Conservation (phyloP, 2,113 vertebrate species). For the Erpornis zantholeuca region DNA sequence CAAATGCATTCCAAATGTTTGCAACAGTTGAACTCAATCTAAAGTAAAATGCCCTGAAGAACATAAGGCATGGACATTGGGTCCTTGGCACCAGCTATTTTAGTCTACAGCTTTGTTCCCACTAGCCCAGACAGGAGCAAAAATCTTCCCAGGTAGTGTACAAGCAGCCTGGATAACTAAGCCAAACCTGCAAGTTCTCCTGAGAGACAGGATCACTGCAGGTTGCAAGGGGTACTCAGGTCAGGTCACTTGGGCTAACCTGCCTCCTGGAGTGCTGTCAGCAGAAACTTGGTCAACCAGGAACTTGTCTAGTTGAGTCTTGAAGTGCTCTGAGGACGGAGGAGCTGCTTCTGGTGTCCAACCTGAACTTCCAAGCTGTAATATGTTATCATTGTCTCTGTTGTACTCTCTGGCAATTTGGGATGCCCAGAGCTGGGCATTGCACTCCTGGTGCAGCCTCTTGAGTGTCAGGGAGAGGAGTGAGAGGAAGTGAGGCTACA, state of each 20-base stretch:
- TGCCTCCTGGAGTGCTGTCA: not conserved
- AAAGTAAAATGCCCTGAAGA: not conserved
- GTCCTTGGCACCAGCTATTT: not conserved
- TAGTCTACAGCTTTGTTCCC: not conserved
- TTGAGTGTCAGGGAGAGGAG: not conserved
- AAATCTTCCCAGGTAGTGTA: not conserved
- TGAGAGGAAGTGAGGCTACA: not conserved
- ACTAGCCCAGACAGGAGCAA: not conserved
- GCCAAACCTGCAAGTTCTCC: not conserved
- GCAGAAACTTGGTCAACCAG: not conserved
- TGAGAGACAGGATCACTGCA: not conserved
- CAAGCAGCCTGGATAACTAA: not conserved
- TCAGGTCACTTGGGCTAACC: not conserved
- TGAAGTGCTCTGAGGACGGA: not conserved
- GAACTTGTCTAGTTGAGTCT: not conserved
- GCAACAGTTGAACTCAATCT: not conserved
- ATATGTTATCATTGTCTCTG: rapidly evolving
- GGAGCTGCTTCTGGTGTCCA: not conserved
- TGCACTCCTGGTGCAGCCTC: not conserved
- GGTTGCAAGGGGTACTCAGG: not conserved
- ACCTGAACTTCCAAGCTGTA: not conserved
- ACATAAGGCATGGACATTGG: not conserved
- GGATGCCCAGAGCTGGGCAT: not conserved
- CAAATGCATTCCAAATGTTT: not conserved
- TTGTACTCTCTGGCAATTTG: not conserved